Percentiles rank a stretch among this genome's conserved stretches.
Evolutionary conservation across 1,140 invertebrate genomes (phyloP).

Genomic region (Plectrocnemia conspersa): DNA sequence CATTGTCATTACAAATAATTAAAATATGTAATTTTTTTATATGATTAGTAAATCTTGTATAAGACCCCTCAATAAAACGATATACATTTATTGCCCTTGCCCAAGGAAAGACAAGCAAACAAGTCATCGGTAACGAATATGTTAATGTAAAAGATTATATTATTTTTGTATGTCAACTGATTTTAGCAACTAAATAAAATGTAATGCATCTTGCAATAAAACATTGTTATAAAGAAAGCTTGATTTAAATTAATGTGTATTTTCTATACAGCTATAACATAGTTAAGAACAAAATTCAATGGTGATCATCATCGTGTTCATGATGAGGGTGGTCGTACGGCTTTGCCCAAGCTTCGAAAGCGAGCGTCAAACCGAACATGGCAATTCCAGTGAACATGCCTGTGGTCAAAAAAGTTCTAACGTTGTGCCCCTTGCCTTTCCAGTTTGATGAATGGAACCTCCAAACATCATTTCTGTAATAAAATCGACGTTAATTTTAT

Average conservation of each 20-base stretch:
- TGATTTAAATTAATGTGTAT: too few species aligned
- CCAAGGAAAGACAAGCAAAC: too few species aligned
- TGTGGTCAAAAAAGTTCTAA: constrained; percentile 47
- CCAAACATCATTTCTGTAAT: constrained; percentile 74
- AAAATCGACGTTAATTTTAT: constrained; percentile 18
- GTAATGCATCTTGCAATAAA: too few species aligned
- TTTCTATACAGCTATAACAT: too few species aligned
- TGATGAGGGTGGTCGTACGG: constrained; percentile 49
- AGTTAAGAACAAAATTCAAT: too few species aligned
- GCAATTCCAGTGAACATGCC: constrained; percentile 61
- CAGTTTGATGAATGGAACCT: constrained; percentile 56
- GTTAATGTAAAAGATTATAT: too few species aligned
- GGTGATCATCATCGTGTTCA: constrained; percentile 23
- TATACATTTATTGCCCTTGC: too few species aligned
- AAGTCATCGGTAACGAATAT: too few species aligned
- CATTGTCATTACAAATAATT: not conserved
- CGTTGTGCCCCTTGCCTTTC: constrained; percentile 41
- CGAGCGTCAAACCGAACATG: constrained; percentile 61
- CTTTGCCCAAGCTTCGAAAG: constrained; percentile 51
- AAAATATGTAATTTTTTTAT: not conserved
- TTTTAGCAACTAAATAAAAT: too few species aligned
- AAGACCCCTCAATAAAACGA: not conserved
- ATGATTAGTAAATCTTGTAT: not conserved
- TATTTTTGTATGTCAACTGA: too few species aligned
- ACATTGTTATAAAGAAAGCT: too few species aligned